Conservation (phyloP, 2,797 vertebrate genomes). For the Strix occidentalis region DNA sequence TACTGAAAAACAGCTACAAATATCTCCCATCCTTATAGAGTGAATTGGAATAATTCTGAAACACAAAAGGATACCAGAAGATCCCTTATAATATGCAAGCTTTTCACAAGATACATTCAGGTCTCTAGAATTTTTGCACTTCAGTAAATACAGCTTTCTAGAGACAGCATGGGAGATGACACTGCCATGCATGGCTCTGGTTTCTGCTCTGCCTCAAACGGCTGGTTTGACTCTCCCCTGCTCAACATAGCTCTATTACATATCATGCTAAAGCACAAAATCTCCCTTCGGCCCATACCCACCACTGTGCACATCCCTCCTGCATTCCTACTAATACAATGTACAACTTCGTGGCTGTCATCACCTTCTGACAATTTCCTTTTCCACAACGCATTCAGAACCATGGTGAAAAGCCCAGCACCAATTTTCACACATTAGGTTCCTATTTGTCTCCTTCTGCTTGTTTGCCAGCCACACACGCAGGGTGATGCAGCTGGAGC, state of each 20-base stretch:
- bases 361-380: neutral
- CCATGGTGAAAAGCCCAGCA: accelerated
- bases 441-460: neutral
- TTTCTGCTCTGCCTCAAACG: neutral
- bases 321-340: neutral
- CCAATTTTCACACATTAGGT: neutral
- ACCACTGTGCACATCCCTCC: neutral
- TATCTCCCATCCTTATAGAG: neutral
- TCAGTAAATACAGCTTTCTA: neutral
- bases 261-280: neutral
- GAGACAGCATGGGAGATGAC: accelerated
- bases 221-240: no score
- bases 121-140: neutral
- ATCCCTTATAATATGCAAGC: neutral
- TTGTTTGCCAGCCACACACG: neutral
- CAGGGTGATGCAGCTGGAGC: neutral
- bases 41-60: neutral
- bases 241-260: neutral
- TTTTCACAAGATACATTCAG: neutral
- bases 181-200: neutral
- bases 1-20: neutral
- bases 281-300: neutral
- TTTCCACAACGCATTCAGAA: neutral
- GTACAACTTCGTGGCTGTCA: neutral
- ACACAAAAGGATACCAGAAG: neutral